Evolutionary conservation across 2,113 vertebrate genomes (phyloP).

Genomic region (Scortum barcoo): DNA sequence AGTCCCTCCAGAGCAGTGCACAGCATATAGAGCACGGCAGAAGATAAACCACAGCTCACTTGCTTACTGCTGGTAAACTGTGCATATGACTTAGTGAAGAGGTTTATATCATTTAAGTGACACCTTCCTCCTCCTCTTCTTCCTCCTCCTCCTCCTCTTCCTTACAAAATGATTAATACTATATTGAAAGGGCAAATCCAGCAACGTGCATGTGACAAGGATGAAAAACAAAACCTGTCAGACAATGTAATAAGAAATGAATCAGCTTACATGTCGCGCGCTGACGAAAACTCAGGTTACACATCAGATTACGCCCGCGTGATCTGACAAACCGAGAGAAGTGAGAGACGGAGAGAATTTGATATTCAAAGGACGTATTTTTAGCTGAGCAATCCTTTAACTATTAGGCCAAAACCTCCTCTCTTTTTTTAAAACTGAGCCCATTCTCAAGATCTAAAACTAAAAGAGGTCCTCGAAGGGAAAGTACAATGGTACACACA

Average conservation of each 20-base stretch:
- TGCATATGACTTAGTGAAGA: conserved; percentile 39
- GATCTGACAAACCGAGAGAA: background rate
- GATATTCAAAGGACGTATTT: background rate
- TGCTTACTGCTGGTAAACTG: conserved; percentile 31
- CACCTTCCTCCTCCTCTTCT: conserved; percentile 43
- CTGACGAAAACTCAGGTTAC: background rate
- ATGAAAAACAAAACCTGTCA: conserved; percentile 12
- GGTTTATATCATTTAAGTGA: conserved; percentile 42
- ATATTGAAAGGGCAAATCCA: conserved; percentile 18
- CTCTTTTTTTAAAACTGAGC: background rate
- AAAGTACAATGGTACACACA: background rate
- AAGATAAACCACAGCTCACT: conserved; percentile 15
- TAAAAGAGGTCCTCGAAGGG: background rate
- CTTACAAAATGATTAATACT: conserved; percentile 33
- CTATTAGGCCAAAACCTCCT: background rate
- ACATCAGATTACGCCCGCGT: background rate
- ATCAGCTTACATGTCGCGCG: background rate
- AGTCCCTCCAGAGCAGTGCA: background rate
- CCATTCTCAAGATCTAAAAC: background rate
- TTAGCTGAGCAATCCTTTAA: background rate
- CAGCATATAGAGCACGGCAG: background rate
- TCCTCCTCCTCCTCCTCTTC: conserved; percentile 14
- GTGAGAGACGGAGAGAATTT: background rate
- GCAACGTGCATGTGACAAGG: background rate
- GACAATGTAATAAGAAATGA: background rate